phyloP scores from a whole-genome alignment of 2,888 invertebrate genomes.

The Spatulosminthurus flaviceps region DNA sequence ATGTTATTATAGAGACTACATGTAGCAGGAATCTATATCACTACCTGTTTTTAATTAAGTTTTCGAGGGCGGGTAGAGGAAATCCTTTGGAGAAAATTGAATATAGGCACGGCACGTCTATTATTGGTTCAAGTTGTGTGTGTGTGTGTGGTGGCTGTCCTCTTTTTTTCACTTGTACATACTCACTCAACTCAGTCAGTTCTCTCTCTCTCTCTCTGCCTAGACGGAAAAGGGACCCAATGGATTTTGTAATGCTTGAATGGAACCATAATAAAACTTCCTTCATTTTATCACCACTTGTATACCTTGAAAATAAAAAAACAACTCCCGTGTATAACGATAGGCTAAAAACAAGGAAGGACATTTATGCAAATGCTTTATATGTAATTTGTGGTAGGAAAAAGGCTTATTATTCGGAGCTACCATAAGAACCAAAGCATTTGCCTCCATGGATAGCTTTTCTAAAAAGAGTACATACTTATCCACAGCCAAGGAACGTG shows the following conservation, averaged over 20 bases:
- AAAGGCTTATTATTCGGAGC: too few relatives aligned
- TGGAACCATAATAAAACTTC: constrained; percentile 20
- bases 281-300: constrained; percentile 34
- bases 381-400: too few relatives aligned
- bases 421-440: too few relatives aligned
- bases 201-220: too few relatives aligned
- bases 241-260: background rate
- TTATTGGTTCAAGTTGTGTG: constrained; percentile 22
- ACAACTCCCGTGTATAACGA: background rate
- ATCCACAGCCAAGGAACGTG: too few relatives aligned
- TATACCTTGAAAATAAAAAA: constrained; percentile 20
- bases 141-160: background rate
- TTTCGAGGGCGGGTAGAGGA: constrained; percentile 43
- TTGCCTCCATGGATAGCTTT: too few relatives aligned
- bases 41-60: constrained; percentile 37
- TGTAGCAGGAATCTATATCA: too few relatives aligned
- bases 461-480: too few relatives aligned
- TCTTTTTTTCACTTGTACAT: too few relatives aligned
- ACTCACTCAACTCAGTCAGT: background rate
- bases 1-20: too few relatives aligned
- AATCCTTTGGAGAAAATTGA: constrained; percentile 45
- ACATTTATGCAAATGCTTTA: too few relatives aligned
- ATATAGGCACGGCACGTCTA: constrained; percentile 42
- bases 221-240: background rate
- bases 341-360: too few relatives aligned